Conservation (phyloP, 2,888 invertebrate species). For the Dasypogon diadema region DNA sequence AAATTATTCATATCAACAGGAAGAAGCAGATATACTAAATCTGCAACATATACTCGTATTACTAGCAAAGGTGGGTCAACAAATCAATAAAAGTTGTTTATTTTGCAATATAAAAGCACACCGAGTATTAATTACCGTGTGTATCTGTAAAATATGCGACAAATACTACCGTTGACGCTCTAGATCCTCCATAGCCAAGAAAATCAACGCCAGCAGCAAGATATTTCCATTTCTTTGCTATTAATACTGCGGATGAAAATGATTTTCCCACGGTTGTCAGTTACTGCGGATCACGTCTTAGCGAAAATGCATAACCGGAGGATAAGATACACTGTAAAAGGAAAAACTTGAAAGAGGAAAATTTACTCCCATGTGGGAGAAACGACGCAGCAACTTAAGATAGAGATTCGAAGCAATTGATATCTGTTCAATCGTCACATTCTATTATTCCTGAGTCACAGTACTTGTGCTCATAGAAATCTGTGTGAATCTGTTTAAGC, state of each 20-base stretch:
- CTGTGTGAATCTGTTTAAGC: background rate
- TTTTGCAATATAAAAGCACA: too few relatives aligned
- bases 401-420: slow-evolving; percentile 29
- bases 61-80: too few relatives aligned
- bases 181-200: slow-evolving; percentile 31
- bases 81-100: too few relatives aligned
- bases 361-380: slow-evolving; percentile 37
- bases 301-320: slow-evolving; percentile 43
- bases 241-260: slow-evolving; percentile 34
- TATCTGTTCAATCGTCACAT: slow-evolving; percentile 34
- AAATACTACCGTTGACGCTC: background rate
- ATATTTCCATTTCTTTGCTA: background rate
- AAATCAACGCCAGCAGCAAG: background rate
- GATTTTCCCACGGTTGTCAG: slow-evolving; percentile 50
- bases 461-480: slow-evolving; percentile 4
- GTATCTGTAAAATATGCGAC: too few relatives aligned
- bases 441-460: background rate
- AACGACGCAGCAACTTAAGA: slow-evolving; percentile 1
- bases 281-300: slow-evolving; percentile 42
- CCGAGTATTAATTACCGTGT: too few relatives aligned
- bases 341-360: background rate
- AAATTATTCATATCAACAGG: too few relatives aligned
- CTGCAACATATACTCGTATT: too few relatives aligned
- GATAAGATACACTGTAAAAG: slow-evolving; percentile 26
- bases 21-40: too few relatives aligned